Base-by-base conservation (phyloP, 2,888 invertebrate genomes). In the Caenorhabditis macrosperma region DNA sequence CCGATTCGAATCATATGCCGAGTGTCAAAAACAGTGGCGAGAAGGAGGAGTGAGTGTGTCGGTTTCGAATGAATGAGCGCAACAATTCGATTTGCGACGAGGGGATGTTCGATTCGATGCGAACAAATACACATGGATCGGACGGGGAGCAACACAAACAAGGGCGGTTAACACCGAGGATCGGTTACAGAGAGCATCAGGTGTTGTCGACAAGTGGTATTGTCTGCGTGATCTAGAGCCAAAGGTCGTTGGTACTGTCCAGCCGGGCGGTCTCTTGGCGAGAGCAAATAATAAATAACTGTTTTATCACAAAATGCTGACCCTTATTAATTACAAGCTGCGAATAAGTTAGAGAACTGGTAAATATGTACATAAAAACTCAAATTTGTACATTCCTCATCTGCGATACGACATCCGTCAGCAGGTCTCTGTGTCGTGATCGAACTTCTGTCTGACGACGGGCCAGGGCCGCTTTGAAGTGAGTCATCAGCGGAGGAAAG, bases 371-470 rank as follows among this genome's bases (percentile, higher is more conserved):
- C 15, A 35, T 33, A 26, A 44, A 2, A 17, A 52, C 15, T 48
- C 20, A 50, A 7, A 54, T 24, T 20, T 77, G 68, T 33, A 52
- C n/a, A 26, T 63, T 77, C 44, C 57, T 55, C 80, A 80, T 80
- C 2, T 80, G 50, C 1, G 50, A 28, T 10, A 80, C 80, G 12
- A 80, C 80, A 2, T 69, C 80, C 10, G 71, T 50, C 2, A 80
- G 60, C 26, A 80, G 52, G 12, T 80, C 80, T 7, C 80, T 33
- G 41, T 80, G 80, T 3, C 80, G 69, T 2, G 60, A 57, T 4
- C 80, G 57, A 17, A 80, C 63, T 67, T 80, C 80, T 1, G 46
- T 35, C 60, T 80, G 80, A 2, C 80, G 80, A 1, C 66, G 63
- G 12, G 64, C 64, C 26, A 80, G 64, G n/a, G 66, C 69, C 9